phyloP scores from a whole-genome alignment of 2,113 vertebrate genomes.

The Callipepla squamata region DNA sequence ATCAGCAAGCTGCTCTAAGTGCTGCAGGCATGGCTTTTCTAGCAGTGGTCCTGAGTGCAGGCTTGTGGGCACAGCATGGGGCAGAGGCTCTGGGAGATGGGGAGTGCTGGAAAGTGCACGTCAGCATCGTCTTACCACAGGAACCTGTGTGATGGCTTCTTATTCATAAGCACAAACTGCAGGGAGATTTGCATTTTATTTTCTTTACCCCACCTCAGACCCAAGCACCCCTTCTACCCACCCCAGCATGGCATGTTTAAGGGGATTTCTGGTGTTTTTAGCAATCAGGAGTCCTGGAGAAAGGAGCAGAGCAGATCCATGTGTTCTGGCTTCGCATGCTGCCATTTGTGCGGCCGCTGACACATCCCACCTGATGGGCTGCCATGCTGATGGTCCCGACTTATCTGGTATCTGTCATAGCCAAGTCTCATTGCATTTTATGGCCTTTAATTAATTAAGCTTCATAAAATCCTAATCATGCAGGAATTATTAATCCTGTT shows the following conservation, averaged over 20 bases:
- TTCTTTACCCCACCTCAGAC: conserved; percentile 67
- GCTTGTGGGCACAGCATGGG: neutral
- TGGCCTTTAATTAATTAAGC: conserved; percentile 71
- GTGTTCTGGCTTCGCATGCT: rapidly evolving
- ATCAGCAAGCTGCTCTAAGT: neutral
- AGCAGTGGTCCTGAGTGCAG: too few species aligned
- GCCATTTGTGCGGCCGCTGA: neutral
- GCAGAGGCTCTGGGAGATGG: conserved; percentile 16
- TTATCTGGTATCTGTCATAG: conserved; percentile 23
- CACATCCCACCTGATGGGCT: neutral
- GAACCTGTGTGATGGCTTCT: conserved; percentile 59
- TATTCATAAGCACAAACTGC: conserved; percentile 60
- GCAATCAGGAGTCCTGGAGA: neutral
- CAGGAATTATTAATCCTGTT: conserved; percentile 67
- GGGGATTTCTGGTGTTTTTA: conserved; percentile 50
- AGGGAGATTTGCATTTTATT: conserved; percentile 68
- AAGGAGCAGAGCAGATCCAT: neutral
- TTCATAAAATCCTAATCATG: conserved; percentile 67
- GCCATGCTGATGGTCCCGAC: neutral
- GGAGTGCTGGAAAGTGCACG: conserved; percentile 34
- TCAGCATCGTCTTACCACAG: conserved; percentile 32
- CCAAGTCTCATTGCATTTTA: conserved; percentile 37
- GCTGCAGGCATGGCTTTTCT: neutral
- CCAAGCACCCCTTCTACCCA: conserved; percentile 45
- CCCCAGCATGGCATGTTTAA: neutral